Evolutionary conservation across 23 tunicate species (phyloP).

Genomic region (Phallusia fumigata): DNA sequence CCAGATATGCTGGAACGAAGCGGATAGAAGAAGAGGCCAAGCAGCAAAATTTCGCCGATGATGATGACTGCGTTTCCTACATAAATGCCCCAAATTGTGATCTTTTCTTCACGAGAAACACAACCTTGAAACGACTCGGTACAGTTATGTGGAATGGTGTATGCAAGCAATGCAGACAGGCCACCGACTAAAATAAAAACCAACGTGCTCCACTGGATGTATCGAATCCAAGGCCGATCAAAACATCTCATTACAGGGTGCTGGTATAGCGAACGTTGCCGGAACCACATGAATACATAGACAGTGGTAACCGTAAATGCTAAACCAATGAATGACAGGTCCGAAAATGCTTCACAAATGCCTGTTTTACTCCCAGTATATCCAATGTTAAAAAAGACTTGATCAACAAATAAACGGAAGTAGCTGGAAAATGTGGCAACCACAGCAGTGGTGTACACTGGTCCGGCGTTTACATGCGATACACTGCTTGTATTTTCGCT

Average conservation of each 20-base stretch:
- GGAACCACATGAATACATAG: conserved; percentile 1
- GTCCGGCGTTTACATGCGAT: conserved; percentile 6
- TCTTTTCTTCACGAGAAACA: not conserved
- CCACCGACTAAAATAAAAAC: not conserved
- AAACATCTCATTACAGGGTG: not conserved
- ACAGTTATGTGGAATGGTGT: not conserved
- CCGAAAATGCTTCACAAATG: not conserved
- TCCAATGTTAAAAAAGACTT: not conserved
- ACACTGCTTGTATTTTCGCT: not conserved
- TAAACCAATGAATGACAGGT: not conserved
- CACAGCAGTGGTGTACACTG: not conserved
- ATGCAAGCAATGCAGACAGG: not conserved
- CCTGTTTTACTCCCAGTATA: not conserved
- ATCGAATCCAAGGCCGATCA: not conserved
- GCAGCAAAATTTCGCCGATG: not conserved
- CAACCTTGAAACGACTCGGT: not conserved
- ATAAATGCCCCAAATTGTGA: not conserved
- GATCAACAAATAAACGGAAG: not conserved
- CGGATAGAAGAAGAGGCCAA: not conserved
- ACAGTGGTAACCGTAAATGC: not conserved
- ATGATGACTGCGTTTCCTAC: not conserved
- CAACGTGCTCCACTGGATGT: not conserved
- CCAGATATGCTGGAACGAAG: not conserved
- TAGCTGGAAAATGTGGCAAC: not conserved
- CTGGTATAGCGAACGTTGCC: conserved; percentile 10